A percentile compares a stretch with the other conserved stretches of the same genome.
Evolutionary conservation across 1,140 invertebrate genomes (phyloP).

Genomic region (Euschistus heros): DNA sequence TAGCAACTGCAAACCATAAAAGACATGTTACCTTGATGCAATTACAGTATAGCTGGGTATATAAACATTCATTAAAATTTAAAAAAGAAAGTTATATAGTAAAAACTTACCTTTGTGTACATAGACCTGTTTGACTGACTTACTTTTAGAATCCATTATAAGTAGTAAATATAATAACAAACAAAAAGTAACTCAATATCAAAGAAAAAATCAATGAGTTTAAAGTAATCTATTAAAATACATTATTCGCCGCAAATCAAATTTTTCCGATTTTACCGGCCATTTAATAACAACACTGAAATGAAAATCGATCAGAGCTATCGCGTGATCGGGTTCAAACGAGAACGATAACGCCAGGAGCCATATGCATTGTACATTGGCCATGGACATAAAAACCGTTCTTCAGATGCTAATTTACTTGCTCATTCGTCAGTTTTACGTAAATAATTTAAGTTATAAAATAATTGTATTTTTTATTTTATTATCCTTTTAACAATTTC

Average conservation of each 20-base stretch:
- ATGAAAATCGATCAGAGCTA: conserved; percentile 12
- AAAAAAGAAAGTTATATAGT: neutral
- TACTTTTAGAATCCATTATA: conserved; percentile 8
- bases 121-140: conserved; percentile 7
- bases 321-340: conserved; percentile 8
- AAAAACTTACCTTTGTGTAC: conserved; percentile 9
- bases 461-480: no score
- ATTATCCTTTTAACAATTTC: no score
- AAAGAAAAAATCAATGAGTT: neutral
- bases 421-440: no score
- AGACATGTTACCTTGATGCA: neutral
- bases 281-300: conserved; percentile 3
- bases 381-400: no score
- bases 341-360: conserved; percentile 8
- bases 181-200: neutral
- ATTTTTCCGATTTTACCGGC: conserved; percentile 10
- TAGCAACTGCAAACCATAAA: neutral
- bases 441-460: neutral
- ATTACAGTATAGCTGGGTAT: neutral
- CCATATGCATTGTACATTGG: conserved; percentile 3
- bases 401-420: no score
- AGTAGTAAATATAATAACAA: conserved; percentile 6
- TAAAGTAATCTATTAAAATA: neutral
- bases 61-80: neutral
- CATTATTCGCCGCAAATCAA: neutral